phyloP scores from a whole-genome alignment of 2,113 vertebrate genomes.

The Rousettus leschenaultii region DNA sequence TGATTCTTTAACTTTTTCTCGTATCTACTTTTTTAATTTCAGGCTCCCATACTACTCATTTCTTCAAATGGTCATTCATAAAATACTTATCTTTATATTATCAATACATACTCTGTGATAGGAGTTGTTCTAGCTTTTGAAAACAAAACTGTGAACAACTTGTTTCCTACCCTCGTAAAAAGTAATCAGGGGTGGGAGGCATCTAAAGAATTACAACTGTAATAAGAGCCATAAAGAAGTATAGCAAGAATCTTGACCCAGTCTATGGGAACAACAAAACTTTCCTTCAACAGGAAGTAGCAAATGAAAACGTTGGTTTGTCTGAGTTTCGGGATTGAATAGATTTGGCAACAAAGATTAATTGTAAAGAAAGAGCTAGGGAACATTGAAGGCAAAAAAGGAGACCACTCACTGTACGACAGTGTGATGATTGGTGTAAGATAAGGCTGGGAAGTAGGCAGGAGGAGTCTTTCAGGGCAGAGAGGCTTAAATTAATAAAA shows the following conservation, averaged over 20 bases:
- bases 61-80: neutral
- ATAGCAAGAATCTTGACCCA: neutral
- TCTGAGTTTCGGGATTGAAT: neutral
- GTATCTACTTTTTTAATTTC: neutral
- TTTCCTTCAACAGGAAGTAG: neutral
- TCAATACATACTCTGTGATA: neutral
- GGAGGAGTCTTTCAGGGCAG: neutral
- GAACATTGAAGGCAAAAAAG: neutral
- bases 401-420: accelerated
- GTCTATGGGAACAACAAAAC: neutral
- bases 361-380: neutral
- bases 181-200: neutral
- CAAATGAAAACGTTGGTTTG: neutral
- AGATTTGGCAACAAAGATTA: neutral
- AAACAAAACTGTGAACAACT: neutral
- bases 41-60: neutral
- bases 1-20: neutral
- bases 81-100: neutral
- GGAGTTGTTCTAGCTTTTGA: neutral
- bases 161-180: neutral
- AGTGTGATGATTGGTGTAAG: neutral
- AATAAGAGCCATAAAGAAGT: neutral
- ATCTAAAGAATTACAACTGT: neutral
- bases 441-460: neutral
- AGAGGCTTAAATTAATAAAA: neutral